Conservation (phyloP, 2,113 vertebrate genomes). For the Prunella himalayana region DNA sequence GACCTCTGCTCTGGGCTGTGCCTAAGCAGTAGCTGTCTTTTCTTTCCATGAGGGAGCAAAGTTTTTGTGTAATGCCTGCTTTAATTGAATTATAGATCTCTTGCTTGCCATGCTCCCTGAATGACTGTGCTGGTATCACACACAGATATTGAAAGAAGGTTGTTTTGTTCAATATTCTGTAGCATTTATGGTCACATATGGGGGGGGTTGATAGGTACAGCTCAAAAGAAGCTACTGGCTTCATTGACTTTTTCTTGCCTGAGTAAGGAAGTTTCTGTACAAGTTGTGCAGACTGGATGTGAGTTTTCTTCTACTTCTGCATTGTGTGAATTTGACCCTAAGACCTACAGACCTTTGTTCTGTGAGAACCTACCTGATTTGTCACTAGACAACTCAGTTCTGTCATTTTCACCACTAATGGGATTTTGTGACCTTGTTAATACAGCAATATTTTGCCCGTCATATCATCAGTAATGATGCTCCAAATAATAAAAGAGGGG, state of each 20-base stretch:
- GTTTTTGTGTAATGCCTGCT: not conserved
- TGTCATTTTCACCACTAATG: conserved; percentile 68
- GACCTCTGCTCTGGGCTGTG: not conserved
- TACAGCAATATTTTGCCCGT: conserved; percentile 62
- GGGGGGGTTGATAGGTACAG: not conserved
- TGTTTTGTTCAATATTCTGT: not conserved
- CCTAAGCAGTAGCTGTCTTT: not conserved
- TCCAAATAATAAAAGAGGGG: not conserved
- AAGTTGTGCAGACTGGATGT: not conserved
- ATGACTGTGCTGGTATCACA: not conserved
- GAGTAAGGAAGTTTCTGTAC: not conserved
- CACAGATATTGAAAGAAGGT: not conserved
- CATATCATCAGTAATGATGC: conserved; percentile 48
- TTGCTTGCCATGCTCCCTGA: not conserved
- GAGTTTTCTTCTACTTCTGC: not conserved
- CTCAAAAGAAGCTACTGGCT: not conserved
- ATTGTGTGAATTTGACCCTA: conserved; percentile 36
- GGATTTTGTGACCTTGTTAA: conserved; percentile 73
- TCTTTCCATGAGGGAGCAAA: not conserved
- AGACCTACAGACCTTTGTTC: not conserved
- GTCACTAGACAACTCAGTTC: conserved; percentile 39
- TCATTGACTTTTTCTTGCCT: not conserved
- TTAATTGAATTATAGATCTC: not conserved
- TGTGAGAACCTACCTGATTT: conserved; percentile 44
- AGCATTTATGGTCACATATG: not conserved